phyloP scores from a whole-genome alignment of 1,140 invertebrate genomes.

The Ips nitidus region DNA sequence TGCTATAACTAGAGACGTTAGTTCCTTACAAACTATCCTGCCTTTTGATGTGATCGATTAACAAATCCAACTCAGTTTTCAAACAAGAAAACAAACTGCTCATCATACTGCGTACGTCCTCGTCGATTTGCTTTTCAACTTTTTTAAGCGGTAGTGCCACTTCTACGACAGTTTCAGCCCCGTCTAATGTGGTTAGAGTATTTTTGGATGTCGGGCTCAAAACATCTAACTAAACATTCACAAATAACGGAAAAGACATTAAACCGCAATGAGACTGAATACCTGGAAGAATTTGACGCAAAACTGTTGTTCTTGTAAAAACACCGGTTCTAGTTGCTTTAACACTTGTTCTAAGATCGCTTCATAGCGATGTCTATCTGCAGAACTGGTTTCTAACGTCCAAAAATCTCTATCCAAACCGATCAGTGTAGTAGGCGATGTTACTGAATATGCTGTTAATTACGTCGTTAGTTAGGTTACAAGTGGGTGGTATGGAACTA shows the following conservation, averaged over 20 bases:
- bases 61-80: conserved; percentile 81
- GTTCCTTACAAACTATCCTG: conserved; percentile 81
- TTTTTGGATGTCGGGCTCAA: conserved; percentile 57
- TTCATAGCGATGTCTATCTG: conserved; percentile 65
- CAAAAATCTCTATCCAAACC: conserved; percentile 63
- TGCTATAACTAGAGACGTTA: neutral
- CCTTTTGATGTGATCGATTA: conserved; percentile 83
- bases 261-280: conserved; percentile 8
- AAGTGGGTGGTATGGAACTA: neutral
- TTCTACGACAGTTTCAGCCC: conserved; percentile 47
- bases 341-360: conserved; percentile 79
- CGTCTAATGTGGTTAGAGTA: conserved; percentile 58
- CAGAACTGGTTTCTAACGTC: conserved; percentile 59
- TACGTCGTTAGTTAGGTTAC: conserved; percentile 1
- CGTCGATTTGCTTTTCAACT: conserved; percentile 70
- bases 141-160: conserved; percentile 58
- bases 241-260: neutral
- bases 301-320: conserved; percentile 94
- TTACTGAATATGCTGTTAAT: conserved; percentile 39
- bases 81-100: conserved; percentile 81
- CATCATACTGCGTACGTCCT: conserved; percentile 84
- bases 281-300: conserved; percentile 89
- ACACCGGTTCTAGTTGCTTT: conserved; percentile 87
- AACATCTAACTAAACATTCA: conserved; percentile 61
- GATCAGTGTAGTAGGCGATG: conserved; percentile 54